A percentile compares a stretch with the other conserved stretches of the same genome.
These are phyloP conservation scores for Cassiopea andromeda DNA, from an alignment of 30 jellyfish, hydroid and myxozoan species.

Conservation along the genomic window DNA sequence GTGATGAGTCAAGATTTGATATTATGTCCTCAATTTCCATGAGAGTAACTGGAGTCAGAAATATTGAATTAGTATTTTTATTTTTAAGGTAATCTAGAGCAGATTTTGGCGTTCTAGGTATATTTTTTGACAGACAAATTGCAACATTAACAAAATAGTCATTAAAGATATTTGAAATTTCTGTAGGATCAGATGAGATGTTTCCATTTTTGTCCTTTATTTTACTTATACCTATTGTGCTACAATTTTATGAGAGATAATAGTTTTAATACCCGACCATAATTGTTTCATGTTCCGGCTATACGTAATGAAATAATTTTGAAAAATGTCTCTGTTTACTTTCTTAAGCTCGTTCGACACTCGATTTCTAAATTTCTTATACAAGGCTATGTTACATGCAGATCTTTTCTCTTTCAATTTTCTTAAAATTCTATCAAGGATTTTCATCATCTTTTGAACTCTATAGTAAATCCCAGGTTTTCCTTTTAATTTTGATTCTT, in stretches of 20 bases:
- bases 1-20: too few species aligned
- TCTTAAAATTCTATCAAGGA: background rate
- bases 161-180: background rate
- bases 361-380: background rate
- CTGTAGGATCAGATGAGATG: slow-evolving; percentile 3
- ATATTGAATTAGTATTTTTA: too few species aligned
- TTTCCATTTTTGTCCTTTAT: background rate
- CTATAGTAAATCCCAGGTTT: background rate
- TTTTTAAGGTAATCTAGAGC: background rate
- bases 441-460: background rate
- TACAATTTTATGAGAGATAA: background rate
- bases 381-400: background rate
- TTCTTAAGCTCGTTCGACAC: background rate
- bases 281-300: background rate
- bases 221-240: background rate
- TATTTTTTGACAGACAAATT: background rate
- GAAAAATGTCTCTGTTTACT: background rate
- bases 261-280: too few species aligned
- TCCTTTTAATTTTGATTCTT: background rate
- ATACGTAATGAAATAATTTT: background rate
- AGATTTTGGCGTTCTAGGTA: background rate
- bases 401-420: background rate
- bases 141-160: slow-evolving; percentile 8
- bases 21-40: too few species aligned
- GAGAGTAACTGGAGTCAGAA: too few species aligned